Base-by-base conservation (phyloP, 2,888 invertebrate genomes). In the Glaucopsyche alexis region DNA sequence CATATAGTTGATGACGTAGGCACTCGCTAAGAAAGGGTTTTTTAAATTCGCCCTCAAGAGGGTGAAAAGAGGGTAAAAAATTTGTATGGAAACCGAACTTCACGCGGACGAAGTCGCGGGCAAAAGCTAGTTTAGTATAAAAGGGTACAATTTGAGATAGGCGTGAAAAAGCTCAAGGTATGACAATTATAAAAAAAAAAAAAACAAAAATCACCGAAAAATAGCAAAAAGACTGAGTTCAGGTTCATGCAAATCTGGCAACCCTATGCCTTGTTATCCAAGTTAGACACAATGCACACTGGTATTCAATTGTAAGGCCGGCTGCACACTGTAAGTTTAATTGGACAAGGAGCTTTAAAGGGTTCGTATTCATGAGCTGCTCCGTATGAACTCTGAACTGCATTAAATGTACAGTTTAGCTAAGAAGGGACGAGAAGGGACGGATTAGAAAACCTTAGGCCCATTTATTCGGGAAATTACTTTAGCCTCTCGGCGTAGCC, bases 401-500 rank as follows among this genome's bases (percentile, higher is more conserved):
- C 60, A 60, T 60, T 60, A 60, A 29, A 60, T 60, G 29, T 60
- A 60, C 60, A 60, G 29, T 29, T 60, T 29, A 60, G 60, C 29
- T 60, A 60, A 60, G 60, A 60, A 60, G 60, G 60, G 60, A 29
- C 29, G 60, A 13, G 29, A 60, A 60, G 60, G 60, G 60, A 60
- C 60, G 60, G 60, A 60, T 60, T 60, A 60, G 13, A 60, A 60
- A 60, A 60, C 38, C 60, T 60, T 38, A 60, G 16, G 29, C 11
- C 29, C 60, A 16, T 38, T 60, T 13, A 29, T 60, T 60, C 60
- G 60, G 29, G 60, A 60, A 60, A 60, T 60, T 38, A 60, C 60
- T 60, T 60, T 60, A 38, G 60, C 60, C 29, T 60, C 7, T 29
- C 19, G 7, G 50, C 6, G 11, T 9, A 29, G 7, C 42, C 42